Percentiles rank a stretch among this genome's conserved stretches.
phyloP scores from a whole-genome alignment of 1,140 invertebrate genomes.

The Tigriopus japonicus region DNA sequence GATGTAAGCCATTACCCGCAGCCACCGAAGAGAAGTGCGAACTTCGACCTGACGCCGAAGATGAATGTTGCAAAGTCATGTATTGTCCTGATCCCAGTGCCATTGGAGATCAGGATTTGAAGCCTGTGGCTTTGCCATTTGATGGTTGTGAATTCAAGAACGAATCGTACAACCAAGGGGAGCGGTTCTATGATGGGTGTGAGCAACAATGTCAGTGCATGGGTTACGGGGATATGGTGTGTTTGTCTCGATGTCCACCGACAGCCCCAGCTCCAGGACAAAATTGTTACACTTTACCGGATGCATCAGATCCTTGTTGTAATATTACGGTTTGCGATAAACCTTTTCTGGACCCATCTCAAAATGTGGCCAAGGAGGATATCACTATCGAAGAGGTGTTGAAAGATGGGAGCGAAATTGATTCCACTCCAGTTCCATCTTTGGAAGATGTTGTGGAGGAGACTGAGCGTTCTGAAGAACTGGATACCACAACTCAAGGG shows the following conservation, averaged over 20 bases:
- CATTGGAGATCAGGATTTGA: conserved; percentile 9
- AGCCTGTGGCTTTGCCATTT: conserved; percentile 20
- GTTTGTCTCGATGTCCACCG: conserved; percentile 38
- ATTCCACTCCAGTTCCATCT: too few species aligned
- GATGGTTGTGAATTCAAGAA: conserved; percentile 52
- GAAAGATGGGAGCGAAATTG: neutral
- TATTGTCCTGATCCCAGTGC: conserved; percentile 20
- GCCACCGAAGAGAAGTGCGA: conserved; percentile 17
- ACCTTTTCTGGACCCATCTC: neutral
- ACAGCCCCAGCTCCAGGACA: conserved; percentile 2
- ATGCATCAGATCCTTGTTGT: conserved; percentile 26
- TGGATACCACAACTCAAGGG: too few species aligned
- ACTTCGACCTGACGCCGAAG: conserved; percentile 19
- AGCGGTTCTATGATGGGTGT: conserved; percentile 55
- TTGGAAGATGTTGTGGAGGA: too few species aligned
- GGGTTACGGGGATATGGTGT: conserved; percentile 44
- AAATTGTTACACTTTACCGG: conserved; percentile 17
- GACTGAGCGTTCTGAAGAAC: too few species aligned
- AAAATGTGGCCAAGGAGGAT: conserved; percentile 1
- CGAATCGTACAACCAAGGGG: conserved; percentile 40
- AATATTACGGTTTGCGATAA: conserved; percentile 25
- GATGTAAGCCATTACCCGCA: conserved; percentile 13
- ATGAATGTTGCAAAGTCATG: conserved; percentile 25
- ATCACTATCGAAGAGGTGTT: neutral
- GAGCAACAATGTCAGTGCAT: conserved; percentile 52